Percentiles rank a stretch among this genome's conserved stretches.
Conservation (phyloP, 2,797 vertebrate species). For the Rhinatrema bivittatum region DNA sequence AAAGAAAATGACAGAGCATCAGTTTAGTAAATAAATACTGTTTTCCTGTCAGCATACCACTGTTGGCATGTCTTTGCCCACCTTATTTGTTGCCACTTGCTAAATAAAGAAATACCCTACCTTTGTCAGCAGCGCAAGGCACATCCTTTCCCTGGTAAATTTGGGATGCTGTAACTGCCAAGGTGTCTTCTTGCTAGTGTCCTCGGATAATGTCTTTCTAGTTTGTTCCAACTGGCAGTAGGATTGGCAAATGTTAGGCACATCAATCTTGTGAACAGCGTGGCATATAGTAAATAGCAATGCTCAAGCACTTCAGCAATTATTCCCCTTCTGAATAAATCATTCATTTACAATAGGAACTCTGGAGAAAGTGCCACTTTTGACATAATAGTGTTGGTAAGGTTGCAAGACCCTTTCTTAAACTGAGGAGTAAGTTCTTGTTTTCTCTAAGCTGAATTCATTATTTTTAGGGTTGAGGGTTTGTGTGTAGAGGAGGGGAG, state of each 20-base stretch:
- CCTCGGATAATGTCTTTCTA: constrained; percentile 15
- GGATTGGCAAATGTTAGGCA: constrained; percentile 6
- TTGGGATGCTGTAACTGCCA: constrained; percentile 6
- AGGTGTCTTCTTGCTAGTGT: constrained; percentile 20
- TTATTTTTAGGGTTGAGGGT: too few relatives aligned
- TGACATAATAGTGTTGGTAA: too few relatives aligned
- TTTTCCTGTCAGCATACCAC: constrained; percentile 4
- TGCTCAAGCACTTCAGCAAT: constrained; percentile 21
- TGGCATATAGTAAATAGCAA: constrained; percentile 22
- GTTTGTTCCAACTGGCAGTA: constrained; percentile 19
- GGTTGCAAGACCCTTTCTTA: too few relatives aligned
- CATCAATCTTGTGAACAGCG: constrained; percentile 26
- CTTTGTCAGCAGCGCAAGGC: constrained; percentile 23
- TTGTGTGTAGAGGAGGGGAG: too few relatives aligned
- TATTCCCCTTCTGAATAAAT: constrained; percentile 17
- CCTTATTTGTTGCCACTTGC: constrained; percentile 3
- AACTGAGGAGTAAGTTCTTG: too few relatives aligned
- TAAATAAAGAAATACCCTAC: constrained; percentile 20
- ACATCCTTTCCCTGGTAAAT: constrained; percentile 9
- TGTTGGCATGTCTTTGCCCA: constrained; percentile 16
- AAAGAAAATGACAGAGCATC: too few relatives aligned
- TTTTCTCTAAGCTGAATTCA: too few relatives aligned
- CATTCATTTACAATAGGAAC: constrained; percentile 21
- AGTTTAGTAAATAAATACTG: constrained; percentile 1
- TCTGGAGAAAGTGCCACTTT: too few relatives aligned